Percentiles rank a stretch among this genome's conserved stretches.
phyloP scores from a whole-genome alignment of 2,888 invertebrate species.

The Acanthosepion pharaonis region DNA sequence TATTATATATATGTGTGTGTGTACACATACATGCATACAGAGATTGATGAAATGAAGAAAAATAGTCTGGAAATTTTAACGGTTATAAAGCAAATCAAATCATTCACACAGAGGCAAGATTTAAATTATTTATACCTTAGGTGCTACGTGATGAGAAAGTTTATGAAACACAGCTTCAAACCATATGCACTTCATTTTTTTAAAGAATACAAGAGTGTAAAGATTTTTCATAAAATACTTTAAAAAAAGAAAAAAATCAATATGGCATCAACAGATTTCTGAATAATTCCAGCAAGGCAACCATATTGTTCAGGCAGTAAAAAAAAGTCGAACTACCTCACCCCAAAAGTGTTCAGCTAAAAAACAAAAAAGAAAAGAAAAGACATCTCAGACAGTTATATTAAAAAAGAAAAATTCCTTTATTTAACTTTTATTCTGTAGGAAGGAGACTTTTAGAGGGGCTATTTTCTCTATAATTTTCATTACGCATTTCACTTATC shows the following conservation, averaged over 20 bases:
- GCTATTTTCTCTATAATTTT: too few relatives aligned
- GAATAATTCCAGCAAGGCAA: background rate
- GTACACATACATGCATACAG: too few relatives aligned
- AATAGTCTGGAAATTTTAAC: too few relatives aligned
- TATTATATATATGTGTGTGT: too few relatives aligned
- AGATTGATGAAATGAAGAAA: too few relatives aligned
- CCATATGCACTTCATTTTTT: background rate
- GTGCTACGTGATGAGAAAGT: constrained; percentile 18
- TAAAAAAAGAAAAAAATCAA: background rate
- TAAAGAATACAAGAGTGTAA: background rate
- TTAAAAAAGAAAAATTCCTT: too few relatives aligned
- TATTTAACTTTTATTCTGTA: too few relatives aligned
- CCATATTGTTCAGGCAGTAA: background rate
- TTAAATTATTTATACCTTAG: background rate
- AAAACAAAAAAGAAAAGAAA: background rate
- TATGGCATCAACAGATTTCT: background rate
- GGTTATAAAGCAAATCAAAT: background rate
- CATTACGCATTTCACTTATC: too few relatives aligned
- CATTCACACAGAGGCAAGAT: background rate
- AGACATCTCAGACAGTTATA: background rate
- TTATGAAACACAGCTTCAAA: background rate
- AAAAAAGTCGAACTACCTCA: background rate
- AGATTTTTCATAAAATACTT: too few relatives aligned
- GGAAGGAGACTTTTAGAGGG: too few relatives aligned
- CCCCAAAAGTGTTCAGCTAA: background rate